Conservation (phyloP, 2,113 vertebrate genomes). For the Oxyura jamaicensis region DNA sequence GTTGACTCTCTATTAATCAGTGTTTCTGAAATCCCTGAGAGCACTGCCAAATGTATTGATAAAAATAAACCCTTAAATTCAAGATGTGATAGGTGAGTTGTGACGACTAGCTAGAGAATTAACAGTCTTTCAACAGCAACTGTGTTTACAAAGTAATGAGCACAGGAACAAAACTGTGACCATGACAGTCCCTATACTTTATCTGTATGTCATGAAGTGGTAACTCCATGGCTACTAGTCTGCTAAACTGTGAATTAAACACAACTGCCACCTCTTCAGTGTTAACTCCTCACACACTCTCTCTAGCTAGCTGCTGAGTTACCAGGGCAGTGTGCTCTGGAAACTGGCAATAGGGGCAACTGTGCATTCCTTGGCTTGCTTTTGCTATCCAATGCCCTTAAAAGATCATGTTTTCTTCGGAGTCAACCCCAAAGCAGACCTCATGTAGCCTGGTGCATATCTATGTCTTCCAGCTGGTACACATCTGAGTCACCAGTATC, state of each 20-base stretch:
- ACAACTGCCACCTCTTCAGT: fast-evolving
- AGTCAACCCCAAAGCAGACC: background rate
- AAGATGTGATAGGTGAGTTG: background rate
- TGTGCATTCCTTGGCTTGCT: background rate
- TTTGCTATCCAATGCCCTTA: background rate
- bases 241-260: background rate
- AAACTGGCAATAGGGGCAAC: background rate
- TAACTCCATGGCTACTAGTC: background rate
- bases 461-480: background rate
- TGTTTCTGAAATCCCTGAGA: background rate
- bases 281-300: background rate
- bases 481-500: background rate
- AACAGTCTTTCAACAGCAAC: background rate
- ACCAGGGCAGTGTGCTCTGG: fast-evolving
- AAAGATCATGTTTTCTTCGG: background rate
- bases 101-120: background rate
- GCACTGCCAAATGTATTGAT: background rate
- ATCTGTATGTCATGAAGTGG: background rate
- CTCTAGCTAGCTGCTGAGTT: background rate
- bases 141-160: background rate
- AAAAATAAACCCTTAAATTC: background rate
- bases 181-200: background rate
- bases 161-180: background rate
- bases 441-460: background rate
- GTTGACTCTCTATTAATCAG: background rate